These are phyloP conservation scores for Ectemnius continuus DNA, from an alignment of 2,888 invertebrate genomes.

Conservation along the genomic window DNA sequence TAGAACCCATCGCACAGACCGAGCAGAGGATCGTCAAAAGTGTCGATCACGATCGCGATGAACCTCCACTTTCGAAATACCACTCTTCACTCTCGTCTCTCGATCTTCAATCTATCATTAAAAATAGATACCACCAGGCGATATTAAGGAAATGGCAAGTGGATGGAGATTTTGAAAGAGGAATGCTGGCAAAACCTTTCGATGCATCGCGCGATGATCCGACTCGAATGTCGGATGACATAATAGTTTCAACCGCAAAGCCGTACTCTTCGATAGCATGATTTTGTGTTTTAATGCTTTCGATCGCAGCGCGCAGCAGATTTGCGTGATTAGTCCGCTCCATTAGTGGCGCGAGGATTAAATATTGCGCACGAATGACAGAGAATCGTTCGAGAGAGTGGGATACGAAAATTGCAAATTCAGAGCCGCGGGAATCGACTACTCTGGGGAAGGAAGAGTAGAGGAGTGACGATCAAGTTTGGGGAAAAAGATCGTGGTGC, in stretches of 20 bases:
- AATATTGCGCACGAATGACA: slow-evolving; percentile 23
- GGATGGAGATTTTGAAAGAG: background rate
- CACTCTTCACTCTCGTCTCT: too few relatives aligned
- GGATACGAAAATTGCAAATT: background rate
- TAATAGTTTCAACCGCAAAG: slow-evolving; percentile 38
- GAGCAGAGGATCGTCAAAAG: too few relatives aligned
- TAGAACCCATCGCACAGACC: too few relatives aligned
- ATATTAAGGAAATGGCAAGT: too few relatives aligned
- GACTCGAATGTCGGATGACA: slow-evolving; percentile 33
- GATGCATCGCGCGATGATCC: background rate
- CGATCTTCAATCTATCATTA: too few relatives aligned
- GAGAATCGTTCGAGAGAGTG: background rate
- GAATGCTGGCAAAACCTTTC: background rate
- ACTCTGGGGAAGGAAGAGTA: background rate
- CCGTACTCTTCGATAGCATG: slow-evolving; percentile 46
- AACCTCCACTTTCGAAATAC: too few relatives aligned
- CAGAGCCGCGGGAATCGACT: too few relatives aligned
- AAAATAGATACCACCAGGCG: too few relatives aligned
- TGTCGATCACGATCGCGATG: too few relatives aligned
- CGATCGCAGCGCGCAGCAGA: slow-evolving; percentile 58
- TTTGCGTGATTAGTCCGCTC: slow-evolving; percentile 67
- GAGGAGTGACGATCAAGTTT: background rate
- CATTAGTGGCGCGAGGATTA: slow-evolving; percentile 64
- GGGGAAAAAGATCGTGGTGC: background rate
- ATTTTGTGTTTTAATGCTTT: slow-evolving; percentile 58